Percentiles rank a stretch among this genome's conserved stretches.
These are phyloP conservation scores for Lithophane leautieri DNA, from an alignment of 2,888 invertebrate species.

Conservation along the genomic window DNA sequence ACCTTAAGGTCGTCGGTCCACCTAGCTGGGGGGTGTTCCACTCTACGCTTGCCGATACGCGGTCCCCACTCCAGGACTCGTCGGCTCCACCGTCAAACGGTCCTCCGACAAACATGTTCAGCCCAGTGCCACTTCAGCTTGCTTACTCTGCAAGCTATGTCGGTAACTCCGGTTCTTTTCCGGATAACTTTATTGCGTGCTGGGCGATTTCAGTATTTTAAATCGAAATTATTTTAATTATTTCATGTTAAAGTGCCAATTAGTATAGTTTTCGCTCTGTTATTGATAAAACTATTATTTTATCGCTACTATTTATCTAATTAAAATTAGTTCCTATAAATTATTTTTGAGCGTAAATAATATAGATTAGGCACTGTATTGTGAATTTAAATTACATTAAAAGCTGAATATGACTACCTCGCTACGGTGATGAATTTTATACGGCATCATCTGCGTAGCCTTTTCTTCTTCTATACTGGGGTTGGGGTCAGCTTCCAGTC, in stretches of 20 bases:
- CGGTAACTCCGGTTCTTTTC: background rate
- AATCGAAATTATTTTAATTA: too few species aligned
- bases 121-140: too few species aligned
- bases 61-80: too few species aligned
- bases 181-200: background rate
- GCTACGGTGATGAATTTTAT: background rate
- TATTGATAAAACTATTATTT: conserved; percentile 21
- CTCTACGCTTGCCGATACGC: too few species aligned
- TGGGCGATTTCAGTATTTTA: background rate
- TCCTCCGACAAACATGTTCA: too few species aligned
- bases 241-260: conserved; percentile 5
- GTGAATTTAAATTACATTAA: background rate
- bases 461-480: background rate
- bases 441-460: too few species aligned
- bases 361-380: background rate
- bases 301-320: conserved; percentile 22
- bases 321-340: conserved; percentile 26
- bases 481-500: background rate
- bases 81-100: too few species aligned
- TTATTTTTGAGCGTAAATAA: background rate
- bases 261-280: conserved; percentile 1
- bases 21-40: too few species aligned
- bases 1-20: too few species aligned
- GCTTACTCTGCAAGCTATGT: too few species aligned
- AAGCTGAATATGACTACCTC: too few species aligned